Evolutionary conservation across 1,140 invertebrate species (phyloP), one percentile per base, ranked within the genome.

Genomic region (Radopholus similis): DNA sequence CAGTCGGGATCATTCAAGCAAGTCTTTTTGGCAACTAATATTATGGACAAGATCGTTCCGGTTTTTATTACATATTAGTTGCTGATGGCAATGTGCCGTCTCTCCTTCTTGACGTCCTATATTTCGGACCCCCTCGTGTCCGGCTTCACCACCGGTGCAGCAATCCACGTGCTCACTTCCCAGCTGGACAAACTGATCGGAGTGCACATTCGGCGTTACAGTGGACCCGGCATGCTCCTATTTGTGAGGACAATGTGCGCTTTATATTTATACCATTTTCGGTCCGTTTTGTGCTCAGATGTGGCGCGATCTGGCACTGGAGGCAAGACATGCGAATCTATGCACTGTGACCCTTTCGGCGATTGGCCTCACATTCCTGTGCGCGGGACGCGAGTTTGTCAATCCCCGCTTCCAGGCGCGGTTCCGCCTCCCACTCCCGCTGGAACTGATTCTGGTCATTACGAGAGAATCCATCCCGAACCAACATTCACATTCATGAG

Each of bases 391-490:
- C 69, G 81, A 83, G 34, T 83, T 73, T 54, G 78, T 86, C 66
- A 86, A 85, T 73, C 82, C 84, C 35, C 77, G 76, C 57, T 80
- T 85, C n/a, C 83, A 84, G 71, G 82, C 80, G 47, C 77, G 78
- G 49, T 78, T 84, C 23, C 81, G 77, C 55, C 83, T 85, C 76
- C 85, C 85, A 6, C 72, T 86, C 1, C 85, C 85, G 54, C 77
- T 85, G 3, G 85, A 86, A 72, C 75, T 86, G 3, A 81, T 86
- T 59, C 76, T 85, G 58, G 85, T 86, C 18, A 66, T 15, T 26
- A 35, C 15, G 44, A 66, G 76, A 3, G 63, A 84, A 82, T 81
- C n/a, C 60, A 26, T 63, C 32, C 37, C 6, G 28, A 54, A 62
- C 47, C 6, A 51, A 51, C 15, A 8, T 51, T 51, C 11, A n/a